Base-by-base conservation (phyloP, 1,140 invertebrate species). In the Chrysoperla carnea region DNA sequence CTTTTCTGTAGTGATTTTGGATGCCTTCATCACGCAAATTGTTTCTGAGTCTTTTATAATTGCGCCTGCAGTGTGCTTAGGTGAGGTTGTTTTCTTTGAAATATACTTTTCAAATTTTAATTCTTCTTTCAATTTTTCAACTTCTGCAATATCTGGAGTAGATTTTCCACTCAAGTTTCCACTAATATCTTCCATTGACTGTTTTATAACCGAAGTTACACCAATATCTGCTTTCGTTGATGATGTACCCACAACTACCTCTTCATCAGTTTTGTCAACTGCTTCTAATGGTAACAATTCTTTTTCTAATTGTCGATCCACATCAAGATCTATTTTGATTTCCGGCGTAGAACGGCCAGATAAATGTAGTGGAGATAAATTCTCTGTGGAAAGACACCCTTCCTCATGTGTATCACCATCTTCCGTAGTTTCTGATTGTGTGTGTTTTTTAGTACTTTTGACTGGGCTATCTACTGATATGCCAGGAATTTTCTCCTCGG, bases 11-110 rank as follows among this genome's bases (percentile, higher is more conserved):
- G 17, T 23, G 17, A 23, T 23, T 23, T 23, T 23, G 5, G 17
- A 23, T 23, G 17, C 17, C 5, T 23, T 23, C 17, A 23, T 23
- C 5, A 23, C 17, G 17, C 17, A 23, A 23, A 23, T 23, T 5
- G 17, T 23, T 23, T 23, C 23, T 29, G 33, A 31, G 13, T 52
- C 45, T 48, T 52, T 50, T 37, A 51, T 45, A 41, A 67, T 57
- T 23, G 17, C 5, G 5, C 17, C 5, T 23, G 17, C 17, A 23
- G 17, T 3, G 17, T 23, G 17, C 17, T 67, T 71, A 29, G 68
- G 67, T 44, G 69, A 68, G 15, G 68, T 70, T 15, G 63, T 63
- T 23, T 61, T 60, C 45, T 67, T 59, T 28, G 50, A 49, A 43
- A 49, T 50, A 50, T 53, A 50, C 50, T 50, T 46, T 17, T 53